These are phyloP conservation scores for Porites evermanni DNA, from an alignment of 92 coral and sea anemone genomes.

Conservation along the genomic window DNA sequence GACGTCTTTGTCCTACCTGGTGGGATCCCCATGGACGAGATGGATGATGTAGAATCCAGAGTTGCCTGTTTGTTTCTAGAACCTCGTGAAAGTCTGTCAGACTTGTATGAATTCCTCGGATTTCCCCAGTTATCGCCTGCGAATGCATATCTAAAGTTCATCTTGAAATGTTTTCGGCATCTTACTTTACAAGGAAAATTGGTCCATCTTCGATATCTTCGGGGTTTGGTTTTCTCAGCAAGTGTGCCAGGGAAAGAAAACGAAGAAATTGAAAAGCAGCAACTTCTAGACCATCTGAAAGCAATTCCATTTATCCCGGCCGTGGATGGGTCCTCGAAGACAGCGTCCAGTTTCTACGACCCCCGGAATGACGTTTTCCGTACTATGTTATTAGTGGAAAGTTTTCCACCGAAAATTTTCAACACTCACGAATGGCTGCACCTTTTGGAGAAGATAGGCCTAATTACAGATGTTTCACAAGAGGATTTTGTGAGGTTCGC, in stretches of 20 bases:
- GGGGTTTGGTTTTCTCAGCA: background rate
- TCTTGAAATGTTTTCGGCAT: constrained; percentile 36
- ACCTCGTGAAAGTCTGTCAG: background rate
- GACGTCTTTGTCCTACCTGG: constrained; percentile 34
- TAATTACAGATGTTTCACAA: constrained; percentile 41
- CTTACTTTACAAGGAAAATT: constrained; percentile 29
- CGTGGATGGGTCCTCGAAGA: constrained; percentile 12
- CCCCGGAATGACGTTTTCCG: constrained; percentile 55
- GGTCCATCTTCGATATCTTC: constrained; percentile 44
- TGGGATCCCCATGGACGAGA: constrained; percentile 49
- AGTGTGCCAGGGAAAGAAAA: background rate
- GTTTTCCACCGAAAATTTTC: constrained; percentile 65
- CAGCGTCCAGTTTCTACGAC: constrained; percentile 56
- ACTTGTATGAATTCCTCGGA: constrained; percentile 35
- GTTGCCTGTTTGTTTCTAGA: constrained; percentile 43
- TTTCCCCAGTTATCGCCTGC: constrained; percentile 26
- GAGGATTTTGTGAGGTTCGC: constrained; percentile 56
- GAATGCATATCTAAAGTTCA: constrained; percentile 59
- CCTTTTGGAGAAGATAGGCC: constrained; percentile 57
- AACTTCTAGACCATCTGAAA: background rate
- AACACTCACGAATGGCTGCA: constrained; percentile 42
- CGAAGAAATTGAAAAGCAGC: background rate
- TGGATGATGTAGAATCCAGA: constrained; percentile 28
- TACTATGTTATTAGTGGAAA: constrained; percentile 38
- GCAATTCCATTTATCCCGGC: background rate